Conservation (phyloP, 2,888 invertebrate genomes). For the Drosophila pegasa region DNA sequence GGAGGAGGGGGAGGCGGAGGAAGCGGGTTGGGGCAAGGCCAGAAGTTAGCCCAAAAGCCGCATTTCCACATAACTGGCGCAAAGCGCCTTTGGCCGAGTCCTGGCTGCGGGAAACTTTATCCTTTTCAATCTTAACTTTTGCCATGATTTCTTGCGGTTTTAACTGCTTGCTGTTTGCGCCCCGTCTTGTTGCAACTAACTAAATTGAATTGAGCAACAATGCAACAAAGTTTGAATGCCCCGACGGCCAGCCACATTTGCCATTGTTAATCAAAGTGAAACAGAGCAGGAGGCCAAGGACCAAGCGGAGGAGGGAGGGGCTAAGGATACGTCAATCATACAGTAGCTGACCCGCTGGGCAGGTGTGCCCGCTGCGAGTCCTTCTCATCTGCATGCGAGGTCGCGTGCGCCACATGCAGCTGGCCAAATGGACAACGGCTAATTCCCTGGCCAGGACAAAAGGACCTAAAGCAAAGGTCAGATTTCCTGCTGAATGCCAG, state of each 20-base stretch:
- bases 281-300: constrained; percentile 16
- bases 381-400: constrained; percentile 51
- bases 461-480: constrained; percentile 60
- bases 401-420: constrained; percentile 52
- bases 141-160: constrained; percentile 53
- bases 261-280: constrained; percentile 34
- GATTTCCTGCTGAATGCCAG: constrained; percentile 49
- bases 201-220: constrained; percentile 56
- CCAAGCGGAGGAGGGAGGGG: constrained; percentile 5
- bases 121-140: constrained; percentile 52
- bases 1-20: no score
- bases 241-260: constrained; percentile 18
- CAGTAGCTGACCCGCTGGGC: constrained; percentile 11
- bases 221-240: constrained; percentile 42
- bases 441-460: constrained; percentile 63
- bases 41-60: constrained; percentile 19
- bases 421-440: constrained; percentile 50
- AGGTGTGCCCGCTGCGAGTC: constrained; percentile 12
- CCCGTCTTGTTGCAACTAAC: constrained; percentile 32
- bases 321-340: constrained; percentile 38
- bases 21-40: constrained; percentile 4
- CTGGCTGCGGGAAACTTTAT: constrained; percentile 42
- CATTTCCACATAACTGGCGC: constrained; percentile 35
- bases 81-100: constrained; percentile 30
- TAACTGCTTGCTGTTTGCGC: neutral